phyloP scores from a whole-genome alignment of 2,888 invertebrate genomes.

The Junonia oenone region DNA sequence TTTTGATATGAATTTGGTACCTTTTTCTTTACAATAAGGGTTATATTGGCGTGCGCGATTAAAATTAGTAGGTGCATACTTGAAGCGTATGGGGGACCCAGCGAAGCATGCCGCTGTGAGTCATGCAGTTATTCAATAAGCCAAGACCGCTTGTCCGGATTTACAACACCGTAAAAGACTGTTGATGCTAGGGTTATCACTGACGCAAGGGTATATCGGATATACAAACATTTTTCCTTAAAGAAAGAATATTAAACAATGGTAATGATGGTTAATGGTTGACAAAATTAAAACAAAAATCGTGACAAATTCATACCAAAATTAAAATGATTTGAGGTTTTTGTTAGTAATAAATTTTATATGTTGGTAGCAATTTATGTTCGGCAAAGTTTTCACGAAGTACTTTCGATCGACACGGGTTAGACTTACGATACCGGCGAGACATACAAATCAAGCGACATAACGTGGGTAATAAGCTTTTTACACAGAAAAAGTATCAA shows the following conservation, averaged over 20 bases:
- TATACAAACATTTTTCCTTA: no score
- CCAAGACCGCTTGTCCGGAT: slow-evolving; percentile 47
- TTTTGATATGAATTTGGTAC: background rate
- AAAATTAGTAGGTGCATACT: slow-evolving; percentile 17
- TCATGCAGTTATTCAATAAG: slow-evolving; percentile 75
- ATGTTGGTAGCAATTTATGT: background rate
- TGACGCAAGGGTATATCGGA: slow-evolving; percentile 10
- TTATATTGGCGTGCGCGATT: slow-evolving; percentile 13
- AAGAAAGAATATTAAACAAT: no score
- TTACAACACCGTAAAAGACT: slow-evolving; percentile 47
- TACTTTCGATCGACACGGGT: background rate
- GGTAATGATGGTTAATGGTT: no score
- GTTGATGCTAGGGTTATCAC: slow-evolving; percentile 39
- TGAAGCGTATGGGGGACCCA: slow-evolving; percentile 54
- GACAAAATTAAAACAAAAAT: no score
- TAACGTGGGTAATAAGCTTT: slow-evolving; percentile 29
- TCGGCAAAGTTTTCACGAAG: no score
- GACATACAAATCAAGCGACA: slow-evolving; percentile 70
- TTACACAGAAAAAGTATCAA: no score
- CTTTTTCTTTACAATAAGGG: background rate
- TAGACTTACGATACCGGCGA: slow-evolving; percentile 46
- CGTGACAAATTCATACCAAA: no score
- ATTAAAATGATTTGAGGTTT: no score
- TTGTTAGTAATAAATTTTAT: background rate
- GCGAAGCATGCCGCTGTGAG: slow-evolving; percentile 61